Base-by-base conservation (phyloP, 2,797 vertebrate genomes). In the Pygocentrus nattereri region DNA sequence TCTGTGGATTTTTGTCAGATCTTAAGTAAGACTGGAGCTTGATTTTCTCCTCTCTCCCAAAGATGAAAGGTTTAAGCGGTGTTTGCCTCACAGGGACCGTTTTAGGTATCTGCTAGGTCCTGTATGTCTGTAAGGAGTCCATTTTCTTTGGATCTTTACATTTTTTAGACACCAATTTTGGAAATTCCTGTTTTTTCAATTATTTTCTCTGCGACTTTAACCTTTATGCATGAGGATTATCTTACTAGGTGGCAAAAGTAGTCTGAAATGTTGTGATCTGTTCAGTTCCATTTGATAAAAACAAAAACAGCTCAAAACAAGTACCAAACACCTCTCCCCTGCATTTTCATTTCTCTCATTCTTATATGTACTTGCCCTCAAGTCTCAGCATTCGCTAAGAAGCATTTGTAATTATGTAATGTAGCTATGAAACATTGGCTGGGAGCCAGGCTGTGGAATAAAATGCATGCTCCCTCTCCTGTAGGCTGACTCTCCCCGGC, bases 381-480 rank as follows among this genome's bases (percentile, higher is more conserved):
- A 27, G 47, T 62, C 65, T 69, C 54, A 18, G 27, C 54, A 49
- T 41, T 44, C 72, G 19, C 73, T 75, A 71, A 82, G 71, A 83
- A 79, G 50, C 70, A 58, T 82, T 76, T 81, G 79, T 78, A 83
- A 84, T 84, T 83, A 84, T 87, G 65, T 23, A 68, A 44, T 68
- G 65, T 68, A 68, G 38, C 65, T 68, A 44, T 68, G 65, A 12
- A 68, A 15, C 65, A 23, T n/a, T 25, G 72, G 82, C 82, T 25
- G 31, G 65, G 34, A 73, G 81, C 82, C 84, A 82, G 71, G 38
- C 27, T 30, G 56, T 81, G 75, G 77, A 82, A 83, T 81, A 82
- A 82, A 85, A 80, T 50, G 64, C 34, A 80, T 56, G 7, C 76
- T 72, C 69, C 68, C 47, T 64, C 27, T 80, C 67, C 78, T 67